These are phyloP conservation scores for Apostichopus parvimensis DNA, from an alignment of 35 echinoderm and acorn worm species.

Conservation along the genomic window DNA sequence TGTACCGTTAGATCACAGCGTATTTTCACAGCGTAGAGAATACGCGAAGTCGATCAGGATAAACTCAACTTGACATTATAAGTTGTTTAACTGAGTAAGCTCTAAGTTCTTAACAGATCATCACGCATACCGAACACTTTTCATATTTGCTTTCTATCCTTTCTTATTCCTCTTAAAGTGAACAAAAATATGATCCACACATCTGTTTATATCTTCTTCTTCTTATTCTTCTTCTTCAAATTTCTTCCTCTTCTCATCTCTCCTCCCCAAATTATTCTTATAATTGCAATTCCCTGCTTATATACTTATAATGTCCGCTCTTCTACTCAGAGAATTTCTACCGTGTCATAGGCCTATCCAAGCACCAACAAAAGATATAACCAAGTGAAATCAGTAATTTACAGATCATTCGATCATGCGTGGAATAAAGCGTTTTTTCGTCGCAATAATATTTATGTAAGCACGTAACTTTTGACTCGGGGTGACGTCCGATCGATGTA, in stretches of 20 bases:
- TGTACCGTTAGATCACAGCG: too few species aligned
- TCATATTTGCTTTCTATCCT: too few species aligned
- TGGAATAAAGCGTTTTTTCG: not conserved
- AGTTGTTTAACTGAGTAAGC: too few species aligned
- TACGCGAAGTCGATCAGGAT: too few species aligned
- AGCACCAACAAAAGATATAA: not conserved
- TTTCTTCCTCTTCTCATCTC: not conserved
- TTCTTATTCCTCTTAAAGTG: too few species aligned
- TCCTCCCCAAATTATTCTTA: not conserved
- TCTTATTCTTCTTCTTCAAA: not conserved
- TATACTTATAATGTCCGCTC: not conserved
- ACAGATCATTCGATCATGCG: not conserved
- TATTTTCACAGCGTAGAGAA: too few species aligned
- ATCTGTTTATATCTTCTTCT: not conserved
- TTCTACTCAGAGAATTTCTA: not conserved
- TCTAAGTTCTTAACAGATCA: too few species aligned
- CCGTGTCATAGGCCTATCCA: not conserved
- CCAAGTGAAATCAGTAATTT: not conserved
- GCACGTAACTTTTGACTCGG: not conserved
- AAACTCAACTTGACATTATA: too few species aligned
- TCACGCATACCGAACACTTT: too few species aligned
- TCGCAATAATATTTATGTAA: not conserved
- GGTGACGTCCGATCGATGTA: not conserved
- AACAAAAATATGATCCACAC: too few species aligned
- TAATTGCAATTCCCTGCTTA: not conserved